These are phyloP conservation scores for Nephrotoma flavescens DNA, from an alignment of 2,888 invertebrate species.

Conservation along the genomic window DNA sequence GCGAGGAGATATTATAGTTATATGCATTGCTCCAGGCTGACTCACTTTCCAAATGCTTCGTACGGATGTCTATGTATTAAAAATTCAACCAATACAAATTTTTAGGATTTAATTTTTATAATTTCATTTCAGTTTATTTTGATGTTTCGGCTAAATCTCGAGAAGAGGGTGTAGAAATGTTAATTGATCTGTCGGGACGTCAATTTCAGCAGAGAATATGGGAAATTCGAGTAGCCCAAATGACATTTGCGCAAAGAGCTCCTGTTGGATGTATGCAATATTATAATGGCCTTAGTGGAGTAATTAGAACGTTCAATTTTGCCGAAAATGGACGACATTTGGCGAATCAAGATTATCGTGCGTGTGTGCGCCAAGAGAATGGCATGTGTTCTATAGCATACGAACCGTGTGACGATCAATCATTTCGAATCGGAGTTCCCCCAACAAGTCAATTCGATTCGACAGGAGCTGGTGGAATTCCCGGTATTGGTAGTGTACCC, in stretches of 20 bases:
- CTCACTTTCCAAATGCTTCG: too few relatives aligned
- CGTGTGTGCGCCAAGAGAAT: constrained; percentile 54
- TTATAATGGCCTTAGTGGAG: constrained; percentile 44
- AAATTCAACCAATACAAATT: not conserved
- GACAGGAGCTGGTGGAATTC: constrained; percentile 4
- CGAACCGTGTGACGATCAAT: constrained; percentile 56
- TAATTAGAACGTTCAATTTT: constrained; percentile 57
- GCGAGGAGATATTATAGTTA: too few relatives aligned
- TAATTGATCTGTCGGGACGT: constrained; percentile 40
- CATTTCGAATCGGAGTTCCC: constrained; percentile 56
- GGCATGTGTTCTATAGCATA: constrained; percentile 64
- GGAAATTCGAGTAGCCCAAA: constrained; percentile 62
- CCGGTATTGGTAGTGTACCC: constrained; percentile 6
- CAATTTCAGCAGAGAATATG: constrained; percentile 56
- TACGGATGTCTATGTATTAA: not conserved
- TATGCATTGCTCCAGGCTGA: too few relatives aligned
- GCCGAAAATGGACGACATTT: constrained; percentile 69
- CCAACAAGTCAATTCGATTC: constrained; percentile 13
- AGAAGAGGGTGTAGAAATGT: constrained; percentile 21
- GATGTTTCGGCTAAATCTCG: constrained; percentile 18
- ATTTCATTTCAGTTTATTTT: constrained; percentile 25
- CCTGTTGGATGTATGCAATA: constrained; percentile 69
- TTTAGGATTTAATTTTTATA: not conserved
- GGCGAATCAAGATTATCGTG: constrained; percentile 61
- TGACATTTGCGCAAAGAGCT: constrained; percentile 61